A percentile compares a stretch with the other conserved stretches of the same genome.
These are phyloP conservation scores for Epinephelus coioides DNA, from an alignment of 2,797 vertebrate genomes.

Conservation along the genomic window DNA sequence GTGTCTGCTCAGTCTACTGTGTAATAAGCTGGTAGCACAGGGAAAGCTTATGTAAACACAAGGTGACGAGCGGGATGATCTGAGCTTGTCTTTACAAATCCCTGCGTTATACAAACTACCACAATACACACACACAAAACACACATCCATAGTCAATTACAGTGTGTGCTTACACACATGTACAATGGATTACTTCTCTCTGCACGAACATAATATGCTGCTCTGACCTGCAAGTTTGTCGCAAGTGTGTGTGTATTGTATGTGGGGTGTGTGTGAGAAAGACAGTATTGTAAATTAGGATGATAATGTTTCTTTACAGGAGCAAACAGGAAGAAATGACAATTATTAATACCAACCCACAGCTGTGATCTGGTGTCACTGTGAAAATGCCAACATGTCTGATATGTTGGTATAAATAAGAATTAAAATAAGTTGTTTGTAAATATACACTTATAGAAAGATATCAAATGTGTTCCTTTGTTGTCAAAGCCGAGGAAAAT, in stretches of 20 bases:
- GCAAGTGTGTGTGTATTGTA: too few species aligned
- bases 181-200: not conserved
- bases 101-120: not conserved
- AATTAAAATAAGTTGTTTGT: too few species aligned
- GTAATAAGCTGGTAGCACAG: slow-evolving; percentile 11
- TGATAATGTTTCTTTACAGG: not conserved
- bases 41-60: slow-evolving; percentile 7
- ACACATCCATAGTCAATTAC: not conserved
- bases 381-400: too few species aligned
- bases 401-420: too few species aligned
- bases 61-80: slow-evolving; percentile 24
- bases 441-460: too few species aligned
- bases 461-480: too few species aligned
- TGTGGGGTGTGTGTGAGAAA: not conserved
- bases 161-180: not conserved
- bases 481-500: too few species aligned
- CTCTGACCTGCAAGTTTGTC: not conserved
- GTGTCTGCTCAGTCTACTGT: not conserved
- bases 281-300: not conserved
- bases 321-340: not conserved
- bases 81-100: slow-evolving; percentile 36
- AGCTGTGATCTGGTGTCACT: too few species aligned
- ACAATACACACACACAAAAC: too few species aligned
- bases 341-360: too few species aligned
- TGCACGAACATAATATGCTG: not conserved